Percentiles rank a stretch among this genome's conserved stretches.
Conservation (phyloP, 2,113 vertebrate species). For the Muscicapa adusta region DNA sequence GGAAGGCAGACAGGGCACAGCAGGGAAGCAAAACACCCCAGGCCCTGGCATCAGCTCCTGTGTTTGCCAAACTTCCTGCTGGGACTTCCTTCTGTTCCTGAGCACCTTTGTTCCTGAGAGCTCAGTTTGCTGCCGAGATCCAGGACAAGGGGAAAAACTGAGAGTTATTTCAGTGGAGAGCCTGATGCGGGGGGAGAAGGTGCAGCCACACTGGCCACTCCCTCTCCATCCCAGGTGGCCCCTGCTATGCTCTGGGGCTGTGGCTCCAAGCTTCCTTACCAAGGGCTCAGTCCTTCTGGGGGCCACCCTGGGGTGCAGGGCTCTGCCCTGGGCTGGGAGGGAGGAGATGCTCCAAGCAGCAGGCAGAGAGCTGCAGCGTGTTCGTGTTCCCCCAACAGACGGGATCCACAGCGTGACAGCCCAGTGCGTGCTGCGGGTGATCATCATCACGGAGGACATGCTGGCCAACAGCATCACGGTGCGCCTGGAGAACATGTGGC, state of each 20-base stretch:
- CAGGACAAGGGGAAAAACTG: not conserved
- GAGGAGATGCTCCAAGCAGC: not conserved
- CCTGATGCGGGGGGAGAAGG: not conserved
- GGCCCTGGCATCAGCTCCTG: not conserved
- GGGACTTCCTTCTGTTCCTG: conserved; percentile 16
- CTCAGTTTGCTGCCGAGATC: conserved; percentile 24
- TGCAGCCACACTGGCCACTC: rapidly evolving
- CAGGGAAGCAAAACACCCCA: not conserved
- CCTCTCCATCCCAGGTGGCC: not conserved
- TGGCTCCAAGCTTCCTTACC: not conserved
- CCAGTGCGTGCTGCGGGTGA: conserved; percentile 89
- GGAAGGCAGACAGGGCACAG: not conserved
- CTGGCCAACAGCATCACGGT: conserved; percentile 95
- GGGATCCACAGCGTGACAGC: conserved; percentile 92
- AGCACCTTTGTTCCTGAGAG: not conserved
- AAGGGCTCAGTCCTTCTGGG: not conserved
- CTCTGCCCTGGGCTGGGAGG: not conserved
- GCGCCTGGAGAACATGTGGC: conserved; percentile 97
- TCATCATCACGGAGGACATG: conserved; percentile 98
- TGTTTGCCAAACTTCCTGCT: conserved; percentile 9
- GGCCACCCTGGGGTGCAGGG: not conserved
- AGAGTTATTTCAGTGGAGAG: not conserved
- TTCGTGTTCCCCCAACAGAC: conserved; percentile 70
- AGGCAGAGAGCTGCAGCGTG: not conserved
- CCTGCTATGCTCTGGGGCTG: not conserved